phyloP scores from a whole-genome alignment of 2,888 invertebrate species.

The Leptinotarsa peninsularis region DNA sequence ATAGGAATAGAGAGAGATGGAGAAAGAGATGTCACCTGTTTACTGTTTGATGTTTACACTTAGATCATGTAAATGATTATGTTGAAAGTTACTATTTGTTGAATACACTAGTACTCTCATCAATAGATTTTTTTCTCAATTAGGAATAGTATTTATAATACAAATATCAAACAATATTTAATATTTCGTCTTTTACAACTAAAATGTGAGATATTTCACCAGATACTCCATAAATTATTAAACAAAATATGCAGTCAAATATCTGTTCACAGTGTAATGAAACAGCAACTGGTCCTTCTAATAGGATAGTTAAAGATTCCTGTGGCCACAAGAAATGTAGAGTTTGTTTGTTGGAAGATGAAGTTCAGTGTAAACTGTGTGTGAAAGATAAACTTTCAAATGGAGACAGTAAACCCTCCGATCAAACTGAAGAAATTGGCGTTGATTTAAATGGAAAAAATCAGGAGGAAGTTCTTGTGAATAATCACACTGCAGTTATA shows the following conservation, averaged over 20 bases:
- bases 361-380: slow-evolving; percentile 74
- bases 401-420: not conserved
- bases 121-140: no score
- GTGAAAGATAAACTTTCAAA: slow-evolving; percentile 35
- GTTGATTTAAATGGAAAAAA: slow-evolving; percentile 38
- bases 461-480: slow-evolving; percentile 46
- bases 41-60: no score
- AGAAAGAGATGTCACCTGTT: no score
- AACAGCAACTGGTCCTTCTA: slow-evolving; percentile 69
- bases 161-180: no score
- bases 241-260: slow-evolving; percentile 42
- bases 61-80: no score
- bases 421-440: slow-evolving; percentile 12
- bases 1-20: no score
- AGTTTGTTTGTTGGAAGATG: slow-evolving; percentile 76
- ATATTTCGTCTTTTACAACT: no score
- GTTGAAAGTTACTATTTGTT: no score
- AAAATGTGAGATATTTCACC: no score
- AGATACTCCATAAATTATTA: not conserved
- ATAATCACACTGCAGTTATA: slow-evolving; percentile 58
- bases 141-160: no score
- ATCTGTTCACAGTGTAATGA: slow-evolving; percentile 70
- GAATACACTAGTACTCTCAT: no score
- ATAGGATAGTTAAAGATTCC: slow-evolving; percentile 77
- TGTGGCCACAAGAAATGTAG: slow-evolving; percentile 85